Evolutionary conservation across 30 jellyfish, hydroid and myxozoan species (phyloP).

Genomic region (Aurelia aurita complex sp. Pacific): DNA sequence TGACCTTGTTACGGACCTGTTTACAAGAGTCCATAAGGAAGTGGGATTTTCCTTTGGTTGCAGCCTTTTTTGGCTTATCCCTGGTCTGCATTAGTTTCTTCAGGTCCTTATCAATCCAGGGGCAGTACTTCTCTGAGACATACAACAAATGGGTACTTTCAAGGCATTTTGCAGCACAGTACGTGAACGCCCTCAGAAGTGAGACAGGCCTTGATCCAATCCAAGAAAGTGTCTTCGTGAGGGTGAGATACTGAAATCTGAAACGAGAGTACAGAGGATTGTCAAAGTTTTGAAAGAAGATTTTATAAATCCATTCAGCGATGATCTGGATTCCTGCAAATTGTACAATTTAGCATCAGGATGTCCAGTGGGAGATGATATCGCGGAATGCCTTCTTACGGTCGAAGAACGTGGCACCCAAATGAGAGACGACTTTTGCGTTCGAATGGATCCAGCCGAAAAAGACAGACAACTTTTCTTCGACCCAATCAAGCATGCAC

Average conservation of each 20-base stretch:
- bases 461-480: too few species aligned
- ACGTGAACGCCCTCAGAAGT: slow-evolving; percentile 8
- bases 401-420: slow-evolving; percentile 38
- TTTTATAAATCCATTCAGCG: not conserved
- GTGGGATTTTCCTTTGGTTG: too few species aligned
- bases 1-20: too few species aligned
- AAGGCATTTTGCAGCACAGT: not conserved
- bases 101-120: too few species aligned
- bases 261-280: slow-evolving; percentile 15
- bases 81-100: too few species aligned
- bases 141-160: too few species aligned
- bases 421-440: too few species aligned
- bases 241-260: slow-evolving; percentile 32
- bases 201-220: not conserved
- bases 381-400: slow-evolving; percentile 31
- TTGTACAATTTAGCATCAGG: slow-evolving; percentile 30
- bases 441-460: too few species aligned
- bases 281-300: slow-evolving; percentile 20
- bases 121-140: too few species aligned
- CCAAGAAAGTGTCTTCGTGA: slow-evolving; percentile 27
- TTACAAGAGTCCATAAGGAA: too few species aligned
- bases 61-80: too few species aligned
- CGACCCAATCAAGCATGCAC: not conserved
- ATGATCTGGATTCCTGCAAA: slow-evolving; percentile 17
- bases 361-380: slow-evolving; percentile 14